Base-by-base conservation (phyloP, 2,888 invertebrate species). In the Andrena marginata region DNA sequence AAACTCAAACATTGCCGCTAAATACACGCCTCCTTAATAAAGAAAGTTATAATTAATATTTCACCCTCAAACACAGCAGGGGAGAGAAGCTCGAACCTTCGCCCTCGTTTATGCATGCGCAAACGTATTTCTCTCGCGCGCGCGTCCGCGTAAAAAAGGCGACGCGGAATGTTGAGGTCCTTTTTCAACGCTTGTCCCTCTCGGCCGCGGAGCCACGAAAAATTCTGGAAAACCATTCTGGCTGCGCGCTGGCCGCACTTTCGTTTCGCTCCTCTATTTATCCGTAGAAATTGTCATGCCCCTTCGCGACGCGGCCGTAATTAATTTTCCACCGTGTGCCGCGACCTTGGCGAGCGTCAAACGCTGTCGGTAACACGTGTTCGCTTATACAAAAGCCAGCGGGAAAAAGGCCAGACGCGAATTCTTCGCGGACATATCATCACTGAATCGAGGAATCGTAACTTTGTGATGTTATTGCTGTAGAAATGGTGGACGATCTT, bases 41-140 rank as follows among this genome's bases (percentile, higher is more conserved):
- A 80, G 82, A 82, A 80, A 80, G 82, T 82, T 82, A 77, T 82
- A 82, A 82, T 82, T 82, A 80, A 73, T 76, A 76, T 77, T 82
- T 82, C 68, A 60, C 35, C 59, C 51, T 33, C 33, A 72, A 75
- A 72, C 80, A 71, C 48, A 13, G 23, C 31, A 33, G n/a, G 13
- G 20, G 13, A 16, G 65, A 35, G n/a, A 5, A 29, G 31, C n/a
- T 23, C 51, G 65, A 63, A 56, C 49, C 49, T 71, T 16, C 35
- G 0, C n/a, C 29, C 31, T 10, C 56, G 59, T 49, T 69, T 69
- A 65, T 67, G 64, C 68, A 69, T 59, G 51, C 71, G 63, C 70
- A 51, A 65, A 74, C 73, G 71, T 67, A 69, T 82, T 74, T 74
- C 64, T 60, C 54, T 51, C 69, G 64, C 48, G 56, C 48, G 56